Conservation (phyloP, 2,113 vertebrate species). For the Bos indicus region DNA sequence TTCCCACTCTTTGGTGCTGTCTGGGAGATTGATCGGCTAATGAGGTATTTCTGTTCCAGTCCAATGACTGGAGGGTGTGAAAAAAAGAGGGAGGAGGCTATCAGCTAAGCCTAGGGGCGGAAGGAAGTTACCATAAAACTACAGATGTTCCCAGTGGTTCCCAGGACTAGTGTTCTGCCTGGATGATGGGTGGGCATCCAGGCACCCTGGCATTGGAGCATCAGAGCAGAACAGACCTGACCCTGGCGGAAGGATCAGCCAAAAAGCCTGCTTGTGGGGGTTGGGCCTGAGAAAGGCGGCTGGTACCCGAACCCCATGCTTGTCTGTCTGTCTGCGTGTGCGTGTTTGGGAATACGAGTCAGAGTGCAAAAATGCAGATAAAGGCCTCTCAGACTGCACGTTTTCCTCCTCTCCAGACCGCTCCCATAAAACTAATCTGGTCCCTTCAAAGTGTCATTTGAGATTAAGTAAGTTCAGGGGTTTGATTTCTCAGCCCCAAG, state of each 20-base stretch:
- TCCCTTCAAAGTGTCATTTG: neutral
- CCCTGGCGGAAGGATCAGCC: neutral
- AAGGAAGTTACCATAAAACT: neutral
- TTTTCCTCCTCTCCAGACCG: neutral
- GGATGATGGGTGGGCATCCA: rapidly evolving
- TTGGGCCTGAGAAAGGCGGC: neutral
- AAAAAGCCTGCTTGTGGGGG: neutral
- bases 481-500: neutral
- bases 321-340: neutral
- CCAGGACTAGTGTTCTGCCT: neutral
- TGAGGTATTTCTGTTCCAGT: conserved; percentile 19
- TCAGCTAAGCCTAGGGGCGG: neutral
- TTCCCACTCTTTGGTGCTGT: conserved; percentile 7
- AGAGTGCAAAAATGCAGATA: neutral
- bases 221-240: neutral
- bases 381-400: neutral
- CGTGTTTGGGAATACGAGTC: neutral
- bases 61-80: neutral
- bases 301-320: neutral
- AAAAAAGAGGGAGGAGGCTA: neutral
- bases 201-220: neutral
- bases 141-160: neutral
- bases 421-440: neutral
- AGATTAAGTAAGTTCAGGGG: neutral
- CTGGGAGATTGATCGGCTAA: neutral